Base-by-base conservation (phyloP, 2,888 invertebrate genomes). In the Priocnemis perturbator region DNA sequence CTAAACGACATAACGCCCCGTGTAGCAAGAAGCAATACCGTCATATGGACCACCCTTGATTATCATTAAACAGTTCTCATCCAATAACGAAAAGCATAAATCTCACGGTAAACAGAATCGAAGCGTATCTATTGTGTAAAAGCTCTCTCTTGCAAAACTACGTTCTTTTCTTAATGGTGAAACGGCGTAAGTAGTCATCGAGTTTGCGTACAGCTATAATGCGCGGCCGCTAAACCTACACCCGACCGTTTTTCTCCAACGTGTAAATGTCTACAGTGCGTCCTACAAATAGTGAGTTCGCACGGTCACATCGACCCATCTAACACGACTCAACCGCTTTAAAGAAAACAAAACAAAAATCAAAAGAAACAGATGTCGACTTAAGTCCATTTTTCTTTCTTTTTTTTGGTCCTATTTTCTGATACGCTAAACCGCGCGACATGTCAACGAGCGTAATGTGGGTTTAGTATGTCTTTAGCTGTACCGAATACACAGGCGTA, bases 381-480 rank as follows among this genome's bases (percentile, higher is more conserved):
- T 62, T 45, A 50, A 56, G 50, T n/a, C 60, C n/a, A 50, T 68
- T 47, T 37, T 19, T 52, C 60, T 71, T 61, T 52, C 56, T 68
- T 65, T 58, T 76, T 73, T 79, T 77, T 77, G 77, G 75, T 79
- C 79, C 79, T 79, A 79, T 72, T 62, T 37, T 60, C 76, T 61
- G 71, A 65, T 66, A 64, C 62, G 44, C 60, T 60, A 57, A 64
- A 60, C 30, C 53, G 65, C 53, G 65, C 23, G 23, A 20, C 44
- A 15, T 59, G 17, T 17, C 67, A 44, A 20, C 63, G 11, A 26
- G 30, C 55, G 45, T 37, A 37, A 37, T 17, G n/a, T 44, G 23
- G 15, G 61, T 53, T 67, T 71, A 72, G 37, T 37, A 66, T 69
- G 64, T 69, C 48, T 67, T 73, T 75, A 73, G 56, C 57, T 67